Percentiles rank a stretch among this genome's conserved stretches.
phyloP scores from a whole-genome alignment of 2,797 vertebrate genomes.

The Enteromius afrohamiltoni region DNA sequence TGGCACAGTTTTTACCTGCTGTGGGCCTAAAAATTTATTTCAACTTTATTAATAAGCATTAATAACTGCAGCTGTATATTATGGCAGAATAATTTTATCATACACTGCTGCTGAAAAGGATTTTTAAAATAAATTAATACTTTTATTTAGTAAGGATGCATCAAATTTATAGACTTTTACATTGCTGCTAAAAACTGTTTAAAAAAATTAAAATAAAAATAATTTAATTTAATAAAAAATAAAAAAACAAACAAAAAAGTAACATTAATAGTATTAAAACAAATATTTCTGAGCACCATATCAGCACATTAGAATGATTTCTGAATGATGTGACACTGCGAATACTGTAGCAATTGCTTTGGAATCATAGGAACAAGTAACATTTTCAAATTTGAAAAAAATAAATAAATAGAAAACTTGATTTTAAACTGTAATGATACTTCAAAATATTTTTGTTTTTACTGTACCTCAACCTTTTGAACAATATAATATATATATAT shows the following conservation, averaged over 20 bases:
- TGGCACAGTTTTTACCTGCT: not conserved
- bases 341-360: not conserved
- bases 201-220: too few species aligned
- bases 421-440: not conserved
- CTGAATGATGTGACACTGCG: not conserved
- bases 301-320: not conserved
- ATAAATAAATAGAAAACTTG: not conserved
- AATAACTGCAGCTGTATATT: not conserved
- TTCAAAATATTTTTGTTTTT: not conserved
- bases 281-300: not conserved
- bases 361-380: not conserved
- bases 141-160: too few species aligned
- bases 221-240: too few species aligned
- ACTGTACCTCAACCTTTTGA: not conserved
- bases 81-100: not conserved
- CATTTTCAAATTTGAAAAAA: not conserved
- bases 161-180: too few species aligned
- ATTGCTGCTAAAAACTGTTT: too few species aligned
- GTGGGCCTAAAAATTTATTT: not conserved
- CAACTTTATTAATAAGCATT: not conserved
- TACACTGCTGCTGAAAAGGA: not conserved
- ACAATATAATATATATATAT: too few species aligned
- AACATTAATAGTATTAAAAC: not conserved
- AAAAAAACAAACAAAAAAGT: too few species aligned
- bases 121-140: too few species aligned